Conservation (phyloP, 2,113 vertebrate genomes). For the Ciconia maguari region DNA sequence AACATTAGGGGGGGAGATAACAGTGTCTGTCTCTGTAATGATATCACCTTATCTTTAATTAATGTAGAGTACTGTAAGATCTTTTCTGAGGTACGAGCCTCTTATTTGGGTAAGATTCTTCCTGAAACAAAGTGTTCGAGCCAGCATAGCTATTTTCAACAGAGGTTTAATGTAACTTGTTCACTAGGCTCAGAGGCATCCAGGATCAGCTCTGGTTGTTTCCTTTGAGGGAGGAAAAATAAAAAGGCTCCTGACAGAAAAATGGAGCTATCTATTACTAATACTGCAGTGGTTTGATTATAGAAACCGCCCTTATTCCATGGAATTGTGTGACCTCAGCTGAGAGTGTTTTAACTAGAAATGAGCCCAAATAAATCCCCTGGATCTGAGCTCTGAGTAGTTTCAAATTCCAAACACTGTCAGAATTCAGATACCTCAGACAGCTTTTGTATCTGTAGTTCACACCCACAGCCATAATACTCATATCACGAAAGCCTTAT, state of each 20-base stretch:
- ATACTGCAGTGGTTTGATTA: background rate
- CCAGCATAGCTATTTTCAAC: background rate
- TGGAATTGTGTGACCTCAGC: background rate
- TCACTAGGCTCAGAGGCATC: background rate
- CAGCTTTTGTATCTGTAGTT: background rate
- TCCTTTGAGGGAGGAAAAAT: constrained; percentile 13
- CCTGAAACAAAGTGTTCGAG: background rate
- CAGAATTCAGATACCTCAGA: background rate
- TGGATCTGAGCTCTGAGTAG: background rate
- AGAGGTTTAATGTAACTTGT: background rate
- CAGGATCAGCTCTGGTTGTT: background rate
- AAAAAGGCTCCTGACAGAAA: constrained; percentile 30
- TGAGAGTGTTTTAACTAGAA: background rate
- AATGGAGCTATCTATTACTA: background rate
- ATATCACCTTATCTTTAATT: constrained; percentile 56
- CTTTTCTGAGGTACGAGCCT: background rate
- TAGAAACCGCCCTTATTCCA: background rate
- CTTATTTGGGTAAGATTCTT: background rate
- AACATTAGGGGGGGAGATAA: constrained; percentile 34
- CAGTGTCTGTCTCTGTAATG: constrained; percentile 21
- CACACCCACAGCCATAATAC: background rate
- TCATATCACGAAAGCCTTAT: background rate
- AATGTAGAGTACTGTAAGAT: constrained; percentile 27
- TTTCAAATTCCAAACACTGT: background rate
- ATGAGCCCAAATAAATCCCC: background rate